Percentiles rank a stretch among this genome's conserved stretches.
These are phyloP conservation scores for Dasyurus viverrinus DNA, from an alignment of 2,113 vertebrate species.

Conservation along the genomic window DNA sequence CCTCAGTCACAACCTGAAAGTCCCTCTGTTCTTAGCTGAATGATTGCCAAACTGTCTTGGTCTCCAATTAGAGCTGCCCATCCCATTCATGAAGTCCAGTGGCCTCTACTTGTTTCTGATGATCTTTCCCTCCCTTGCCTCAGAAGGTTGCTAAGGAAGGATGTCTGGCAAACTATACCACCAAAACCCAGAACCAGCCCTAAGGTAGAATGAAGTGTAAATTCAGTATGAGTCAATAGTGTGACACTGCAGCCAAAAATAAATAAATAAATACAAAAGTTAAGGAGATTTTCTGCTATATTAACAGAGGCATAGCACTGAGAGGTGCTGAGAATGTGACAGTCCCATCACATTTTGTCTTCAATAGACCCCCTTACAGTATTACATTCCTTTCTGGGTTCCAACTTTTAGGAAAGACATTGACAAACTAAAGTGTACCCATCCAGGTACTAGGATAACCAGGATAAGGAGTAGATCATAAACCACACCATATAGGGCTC, in stretches of 20 bases:
- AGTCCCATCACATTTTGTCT: background rate
- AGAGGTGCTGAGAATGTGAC: background rate
- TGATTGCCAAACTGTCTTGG: background rate
- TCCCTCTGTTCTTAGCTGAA: background rate
- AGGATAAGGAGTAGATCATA: background rate
- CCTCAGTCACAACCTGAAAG: background rate
- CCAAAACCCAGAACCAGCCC: background rate
- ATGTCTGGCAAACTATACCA: background rate
- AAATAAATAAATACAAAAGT: background rate
- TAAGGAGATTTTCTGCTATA: background rate
- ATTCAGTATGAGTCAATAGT: background rate
- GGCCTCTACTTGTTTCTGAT: background rate
- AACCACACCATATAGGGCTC: background rate
- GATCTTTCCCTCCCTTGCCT: background rate
- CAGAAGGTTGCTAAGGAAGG: background rate
- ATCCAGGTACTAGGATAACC: background rate
- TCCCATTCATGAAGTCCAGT: background rate
- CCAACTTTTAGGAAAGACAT: background rate
- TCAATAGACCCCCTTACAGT: background rate
- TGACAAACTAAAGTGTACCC: background rate
- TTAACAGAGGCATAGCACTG: background rate
- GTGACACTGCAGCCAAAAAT: background rate
- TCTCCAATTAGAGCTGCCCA: background rate
- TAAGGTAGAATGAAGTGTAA: background rate
- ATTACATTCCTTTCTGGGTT: background rate